Base-by-base conservation (phyloP, 2,888 invertebrate species). In the Lepidochrysops patricia region DNA sequence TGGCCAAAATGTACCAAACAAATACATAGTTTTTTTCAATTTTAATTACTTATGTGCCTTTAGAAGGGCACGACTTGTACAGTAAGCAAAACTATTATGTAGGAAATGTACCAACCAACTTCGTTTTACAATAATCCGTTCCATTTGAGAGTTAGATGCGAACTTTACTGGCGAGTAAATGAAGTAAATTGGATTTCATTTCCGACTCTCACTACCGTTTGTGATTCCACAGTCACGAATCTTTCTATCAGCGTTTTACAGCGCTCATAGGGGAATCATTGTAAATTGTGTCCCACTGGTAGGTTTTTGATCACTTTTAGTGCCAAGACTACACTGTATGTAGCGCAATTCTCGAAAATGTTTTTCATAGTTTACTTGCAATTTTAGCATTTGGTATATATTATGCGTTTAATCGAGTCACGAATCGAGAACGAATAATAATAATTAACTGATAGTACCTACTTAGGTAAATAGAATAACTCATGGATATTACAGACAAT, bases 171-270 rank as follows among this genome's bases (percentile, higher is more conserved):
- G 79, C 75, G 80, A 79, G 80, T 77, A 82, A 88, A 88, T 86
- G 82, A 83, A 84, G 76, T 79, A 81, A 86, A 88, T 86, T 85
- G 81, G 76, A 86, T 88, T 85, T 82, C 79, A 85, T 86, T 82
- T 82, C 79, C 80, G 75, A 77, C 80, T 79, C 74, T 72, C 73
- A 76, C 79, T 80, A 76, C 77, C 77, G 78, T 80, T 81, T 73
- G 79, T 75, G 77, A 80, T 77, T 77, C 73, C 67, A 68, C 71
- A 78, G 80, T 80, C 82, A 82, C 80, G 80, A 82, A 75, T 79
- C 77, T 77, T 80, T 77, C 75, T 74, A 77, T 77, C 76, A 72
- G 71, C 69, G 73, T 70, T 75, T 71, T 65, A 63, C 63, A 64
- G 64, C 60, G 60, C 66, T 66, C 67, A 66, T 72, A 71, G 66